A percentile compares a stretch with the other conserved stretches of the same genome.
Evolutionary conservation across 2,797 vertebrate species (phyloP).

Genomic region (Acestrorhynchus altus): DNA sequence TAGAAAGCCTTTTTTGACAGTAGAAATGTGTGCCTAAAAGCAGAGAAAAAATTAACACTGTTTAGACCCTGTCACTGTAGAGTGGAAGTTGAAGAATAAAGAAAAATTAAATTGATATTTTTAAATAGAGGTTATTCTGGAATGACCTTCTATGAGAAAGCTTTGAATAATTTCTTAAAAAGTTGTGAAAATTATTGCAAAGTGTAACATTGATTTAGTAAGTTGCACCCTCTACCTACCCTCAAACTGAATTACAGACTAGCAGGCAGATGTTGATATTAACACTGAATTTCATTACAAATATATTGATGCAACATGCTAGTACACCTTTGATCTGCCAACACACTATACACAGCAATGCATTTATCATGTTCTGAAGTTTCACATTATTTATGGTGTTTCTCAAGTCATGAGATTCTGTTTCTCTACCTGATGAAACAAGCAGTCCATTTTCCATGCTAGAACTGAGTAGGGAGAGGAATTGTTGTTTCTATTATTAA

Average conservation of each 20-base stretch:
- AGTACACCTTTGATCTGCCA: neutral
- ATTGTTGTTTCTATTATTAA: neutral
- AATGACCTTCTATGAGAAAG: too few species aligned
- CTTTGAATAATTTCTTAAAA: too few species aligned
- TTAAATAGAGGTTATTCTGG: too few species aligned
- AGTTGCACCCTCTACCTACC: neutral
- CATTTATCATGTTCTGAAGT: neutral
- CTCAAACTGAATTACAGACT: neutral
- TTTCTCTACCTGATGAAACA: neutral
- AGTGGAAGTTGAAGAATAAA: too few species aligned
- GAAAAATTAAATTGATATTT: too few species aligned
- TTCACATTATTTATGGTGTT: neutral
- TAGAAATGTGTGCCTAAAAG: too few species aligned
- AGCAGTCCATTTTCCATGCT: neutral
- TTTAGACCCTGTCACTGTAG: too few species aligned
- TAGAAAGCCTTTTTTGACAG: too few species aligned
- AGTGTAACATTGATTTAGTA: neutral
- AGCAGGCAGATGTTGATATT: neutral
- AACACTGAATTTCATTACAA: neutral
- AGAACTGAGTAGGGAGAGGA: neutral
- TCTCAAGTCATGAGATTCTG: neutral
- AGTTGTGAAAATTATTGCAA: too few species aligned
- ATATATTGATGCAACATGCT: neutral
- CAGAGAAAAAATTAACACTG: too few species aligned
- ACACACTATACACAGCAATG: neutral